A percentile compares a stretch with the other conserved stretches of the same genome.
phyloP scores from a whole-genome alignment of 2,888 invertebrate genomes.

The Boloria selene region DNA sequence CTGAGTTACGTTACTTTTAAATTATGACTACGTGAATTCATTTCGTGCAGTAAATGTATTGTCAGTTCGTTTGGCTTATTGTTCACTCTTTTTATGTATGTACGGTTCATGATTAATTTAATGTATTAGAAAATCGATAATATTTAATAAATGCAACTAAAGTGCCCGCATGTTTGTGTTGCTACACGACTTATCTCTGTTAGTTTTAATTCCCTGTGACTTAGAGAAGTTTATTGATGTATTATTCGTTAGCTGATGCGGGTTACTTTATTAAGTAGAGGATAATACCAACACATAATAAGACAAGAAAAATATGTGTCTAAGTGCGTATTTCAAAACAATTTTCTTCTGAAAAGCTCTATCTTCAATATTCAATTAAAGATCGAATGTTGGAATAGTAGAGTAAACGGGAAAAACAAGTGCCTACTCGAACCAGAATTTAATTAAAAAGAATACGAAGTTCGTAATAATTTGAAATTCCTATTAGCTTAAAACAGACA shows the following conservation, averaged over 20 bases:
- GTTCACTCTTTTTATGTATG: background rate
- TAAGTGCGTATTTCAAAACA: background rate
- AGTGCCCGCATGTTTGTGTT: slow-evolving; percentile 50
- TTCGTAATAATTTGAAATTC: slow-evolving; percentile 9
- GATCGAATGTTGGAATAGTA: slow-evolving; percentile 9
- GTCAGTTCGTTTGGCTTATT: too few species aligned
- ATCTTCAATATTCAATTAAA: slow-evolving; percentile 10
- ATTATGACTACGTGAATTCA: too few species aligned
- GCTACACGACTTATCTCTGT: slow-evolving; percentile 49
- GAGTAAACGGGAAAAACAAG: slow-evolving; percentile 15
- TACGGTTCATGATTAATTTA: background rate
- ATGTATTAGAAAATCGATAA: slow-evolving; percentile 21
- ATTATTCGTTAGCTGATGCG: slow-evolving; percentile 49
- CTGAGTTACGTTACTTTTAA: too few species aligned
- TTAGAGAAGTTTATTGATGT: slow-evolving; percentile 53
- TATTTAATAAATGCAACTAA: slow-evolving; percentile 33
- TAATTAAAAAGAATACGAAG: slow-evolving; percentile 11
- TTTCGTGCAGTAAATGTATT: too few species aligned
- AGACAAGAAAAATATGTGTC: background rate
- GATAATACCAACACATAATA: slow-evolving; percentile 23
- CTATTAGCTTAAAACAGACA: background rate
- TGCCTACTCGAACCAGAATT: slow-evolving; percentile 17
- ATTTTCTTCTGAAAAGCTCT: slow-evolving; percentile 11
- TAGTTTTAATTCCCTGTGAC: slow-evolving; percentile 51
- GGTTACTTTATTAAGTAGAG: slow-evolving; percentile 42